Evolutionary conservation across 2,888 invertebrate genomes (phyloP).

Genomic region (Cactoblastis cactorum): DNA sequence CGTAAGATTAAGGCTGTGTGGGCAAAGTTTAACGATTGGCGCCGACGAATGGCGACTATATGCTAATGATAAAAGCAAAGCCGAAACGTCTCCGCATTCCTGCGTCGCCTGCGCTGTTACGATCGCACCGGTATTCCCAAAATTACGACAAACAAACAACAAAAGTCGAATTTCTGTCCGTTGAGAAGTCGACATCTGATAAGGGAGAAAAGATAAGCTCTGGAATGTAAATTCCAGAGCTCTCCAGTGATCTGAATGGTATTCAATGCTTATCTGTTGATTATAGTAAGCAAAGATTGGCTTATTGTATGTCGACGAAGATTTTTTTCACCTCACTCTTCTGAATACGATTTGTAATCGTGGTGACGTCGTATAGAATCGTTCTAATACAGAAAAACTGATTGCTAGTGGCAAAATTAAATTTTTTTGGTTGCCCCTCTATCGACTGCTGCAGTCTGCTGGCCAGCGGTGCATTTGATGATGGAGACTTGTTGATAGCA

Average conservation of each 20-base stretch:
- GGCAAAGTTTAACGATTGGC: constrained; percentile 21
- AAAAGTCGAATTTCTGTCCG: not conserved
- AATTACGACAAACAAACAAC: constrained; percentile 7
- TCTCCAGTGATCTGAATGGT: not conserved
- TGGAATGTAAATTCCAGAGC: not conserved
- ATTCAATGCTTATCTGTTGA: not conserved
- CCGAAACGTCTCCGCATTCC: constrained; percentile 75
- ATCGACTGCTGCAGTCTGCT: too few species aligned
- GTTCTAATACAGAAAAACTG: too few species aligned
- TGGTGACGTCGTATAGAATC: too few species aligned
- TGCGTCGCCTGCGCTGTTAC: constrained; percentile 16
- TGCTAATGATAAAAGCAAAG: constrained; percentile 55
- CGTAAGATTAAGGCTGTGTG: not conserved
- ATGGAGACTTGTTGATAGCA: too few species aligned
- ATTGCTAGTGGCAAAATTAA: too few species aligned
- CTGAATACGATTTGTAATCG: too few species aligned
- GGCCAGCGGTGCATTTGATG: too few species aligned
- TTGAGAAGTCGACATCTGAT: not conserved
- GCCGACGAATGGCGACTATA: constrained; percentile 44
- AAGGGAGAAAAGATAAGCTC: too few species aligned
- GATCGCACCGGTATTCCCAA: constrained; percentile 57
- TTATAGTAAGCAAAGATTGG: too few species aligned
- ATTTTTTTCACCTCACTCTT: too few species aligned
- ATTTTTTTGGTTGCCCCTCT: too few species aligned
- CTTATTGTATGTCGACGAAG: too few species aligned